Percentiles rank a stretch among this genome's conserved stretches.
phyloP scores from a whole-genome alignment of 2,113 vertebrate species.

The Uropsilus gracilis region DNA sequence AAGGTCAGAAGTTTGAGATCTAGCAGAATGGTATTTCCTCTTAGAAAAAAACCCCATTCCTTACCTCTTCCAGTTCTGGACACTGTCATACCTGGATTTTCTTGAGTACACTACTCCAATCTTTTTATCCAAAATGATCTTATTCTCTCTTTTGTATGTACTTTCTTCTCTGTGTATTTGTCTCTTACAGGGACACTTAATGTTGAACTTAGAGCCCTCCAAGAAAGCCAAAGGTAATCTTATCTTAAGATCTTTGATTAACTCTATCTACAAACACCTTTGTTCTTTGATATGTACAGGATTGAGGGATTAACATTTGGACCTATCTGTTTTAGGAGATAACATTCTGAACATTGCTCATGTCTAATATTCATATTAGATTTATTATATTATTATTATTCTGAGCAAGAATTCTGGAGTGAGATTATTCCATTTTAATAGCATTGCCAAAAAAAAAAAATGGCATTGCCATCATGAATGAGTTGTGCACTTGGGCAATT shows the following conservation, averaged over 20 bases:
- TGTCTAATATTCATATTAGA: neutral
- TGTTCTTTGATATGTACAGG: neutral
- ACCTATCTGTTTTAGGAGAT: neutral
- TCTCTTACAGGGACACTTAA: neutral
- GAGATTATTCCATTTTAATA: neutral
- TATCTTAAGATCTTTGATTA: neutral
- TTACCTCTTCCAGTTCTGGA: too few species aligned
- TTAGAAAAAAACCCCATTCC: too few species aligned
- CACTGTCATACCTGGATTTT: too few species aligned
- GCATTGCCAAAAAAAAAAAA: too few species aligned
- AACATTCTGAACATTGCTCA: neutral
- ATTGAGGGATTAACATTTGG: neutral
- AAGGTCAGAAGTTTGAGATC: too few species aligned
- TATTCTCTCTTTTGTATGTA: neutral
- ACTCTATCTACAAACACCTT: neutral
- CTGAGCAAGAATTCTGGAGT: neutral
- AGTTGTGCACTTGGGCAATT: neutral
- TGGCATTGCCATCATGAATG: neutral
- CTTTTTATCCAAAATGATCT: too few species aligned
- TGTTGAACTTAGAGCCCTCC: neutral
- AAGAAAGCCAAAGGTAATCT: neutral
- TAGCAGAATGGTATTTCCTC: too few species aligned
- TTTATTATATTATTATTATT: neutral
- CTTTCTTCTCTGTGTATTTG: neutral
- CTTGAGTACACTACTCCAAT: too few species aligned